Base-by-base conservation (phyloP, 2,888 invertebrate species). In the Entomobrya proxima region DNA sequence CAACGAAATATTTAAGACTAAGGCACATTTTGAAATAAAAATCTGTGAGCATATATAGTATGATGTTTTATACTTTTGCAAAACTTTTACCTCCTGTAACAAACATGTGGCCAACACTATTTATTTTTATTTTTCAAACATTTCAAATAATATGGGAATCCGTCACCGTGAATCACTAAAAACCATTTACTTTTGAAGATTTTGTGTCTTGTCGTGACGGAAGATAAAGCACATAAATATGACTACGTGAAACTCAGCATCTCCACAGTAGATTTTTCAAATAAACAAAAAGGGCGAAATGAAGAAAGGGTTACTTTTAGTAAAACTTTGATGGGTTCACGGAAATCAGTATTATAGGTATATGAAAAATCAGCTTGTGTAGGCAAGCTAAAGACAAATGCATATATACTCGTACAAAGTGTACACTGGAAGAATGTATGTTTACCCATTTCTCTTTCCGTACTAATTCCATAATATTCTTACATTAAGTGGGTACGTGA, bases 1-100 rank as follows among this genome's bases (percentile, higher is more conserved):
- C n/a, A n/a, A n/a, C n/a, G n/a, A n/a, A n/a, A n/a, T n/a, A n/a
- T n/a, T n/a, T n/a, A n/a, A n/a, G n/a, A n/a, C n/a, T n/a, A n/a
- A n/a, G n/a, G n/a, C n/a, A n/a, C n/a, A n/a, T n/a, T n/a, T n/a
- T n/a, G n/a, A n/a, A n/a, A n/a, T n/a, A n/a, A n/a, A n/a, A n/a
- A n/a, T n/a, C n/a, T n/a, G n/a, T n/a, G n/a, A n/a, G n/a, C n/a
- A n/a, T n/a, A n/a, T n/a, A n/a, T n/a, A n/a, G n/a, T n/a, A n/a
- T n/a, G n/a, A 44, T 44, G 44, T 44, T 11, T 7, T 44, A 13
- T 44, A 11, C 44, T 44, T 11, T 44, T 13, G 44, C 44, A 44
- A 13, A 13, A 80, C 52, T 80, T 80, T 80, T 80, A 80, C 67
- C 69, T 80, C 80, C 80, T 80, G 78, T 50, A 78, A 78, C 64